Evolutionary conservation across 2,888 invertebrate species (phyloP), one percentile per base, ranked within the genome.

Genomic region (Drosophila picticornis): DNA sequence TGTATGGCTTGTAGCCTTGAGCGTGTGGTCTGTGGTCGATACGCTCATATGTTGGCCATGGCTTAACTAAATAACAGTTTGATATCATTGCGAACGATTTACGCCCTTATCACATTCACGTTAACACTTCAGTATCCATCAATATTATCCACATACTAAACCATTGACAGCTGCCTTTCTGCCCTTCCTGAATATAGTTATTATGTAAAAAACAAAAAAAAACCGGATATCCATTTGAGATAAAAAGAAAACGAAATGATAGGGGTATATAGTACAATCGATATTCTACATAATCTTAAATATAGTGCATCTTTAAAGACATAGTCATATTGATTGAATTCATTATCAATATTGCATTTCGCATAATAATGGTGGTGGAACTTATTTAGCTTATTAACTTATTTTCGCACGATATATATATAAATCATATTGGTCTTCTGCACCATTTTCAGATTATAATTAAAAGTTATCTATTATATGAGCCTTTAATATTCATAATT

Each of bases 1-100:
- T 29, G 69, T 50, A 55, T 38, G 27, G 27, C 38, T 32, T 57
- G 36, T 51, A 38, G 71, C 71, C 72, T 57, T 72, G 56, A 63
- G 71, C 56, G 52, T 13, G 32, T 58, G 38, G 40, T 53, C 72
- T 50, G 55, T 38, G 55, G 56, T 48, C 65, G 60, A 66, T 73
- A 66, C 36, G 60, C 69, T 77, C 77, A 72, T 76, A 59, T 72
- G 51, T 71, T 75, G 72, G 55, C 71, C 64, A 68, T 79, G 77
- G 90, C 85, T 90, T 90, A 88, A 83, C 90, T 83, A 88, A 88
- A 85, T 90, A 85, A 83, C 90, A 70, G 80, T 88, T 88, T 90
- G 83, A 85, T 88, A 83, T 88, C 80, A 85, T 90, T 84, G 85
- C 80, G 48, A 82, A 69, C 82, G 68, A 76, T 85, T 89, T 88